Evolutionary conservation across 2,797 vertebrate genomes (phyloP).

Genomic region (Myripristis murdjan): DNA sequence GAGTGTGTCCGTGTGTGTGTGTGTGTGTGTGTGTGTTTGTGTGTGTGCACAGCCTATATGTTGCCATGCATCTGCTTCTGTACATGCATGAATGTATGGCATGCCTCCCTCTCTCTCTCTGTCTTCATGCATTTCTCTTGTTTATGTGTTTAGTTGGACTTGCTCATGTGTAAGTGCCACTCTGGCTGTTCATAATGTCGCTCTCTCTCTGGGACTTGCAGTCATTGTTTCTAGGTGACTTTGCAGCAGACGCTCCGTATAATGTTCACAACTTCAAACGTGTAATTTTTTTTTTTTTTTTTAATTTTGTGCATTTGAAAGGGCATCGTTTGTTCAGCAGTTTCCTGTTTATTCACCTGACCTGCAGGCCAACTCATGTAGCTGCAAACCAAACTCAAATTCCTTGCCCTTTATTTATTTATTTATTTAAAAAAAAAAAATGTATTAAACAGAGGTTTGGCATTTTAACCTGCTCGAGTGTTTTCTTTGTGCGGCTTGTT

Average conservation of each 20-base stretch:
- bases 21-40: conserved; percentile 31
- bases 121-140: not conserved
- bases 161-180: conserved; percentile 11
- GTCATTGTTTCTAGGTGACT: conserved; percentile 40
- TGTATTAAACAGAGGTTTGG: conserved; percentile 25
- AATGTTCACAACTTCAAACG: conserved; percentile 23
- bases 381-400: conserved; percentile 26
- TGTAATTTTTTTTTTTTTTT: no score
- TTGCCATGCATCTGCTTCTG: conserved; percentile 26
- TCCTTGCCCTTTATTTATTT: no score
- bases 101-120: not conserved
- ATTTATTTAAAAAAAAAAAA: no score
- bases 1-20: conserved; percentile 27
- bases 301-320: conserved; percentile 7
- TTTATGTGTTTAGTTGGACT: conserved; percentile 22
- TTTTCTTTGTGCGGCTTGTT: conserved; percentile 41
- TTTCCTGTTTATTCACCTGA: conserved; percentile 28
- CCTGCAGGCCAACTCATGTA: conserved; percentile 6
- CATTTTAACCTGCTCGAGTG: conserved; percentile 24
- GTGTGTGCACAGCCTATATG: conserved; percentile 15
- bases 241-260: conserved; percentile 23
- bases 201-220: conserved; percentile 3
- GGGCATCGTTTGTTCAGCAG: conserved; percentile 9
- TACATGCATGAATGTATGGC: conserved; percentile 7
- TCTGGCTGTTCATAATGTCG: conserved; percentile 3